Percentiles rank a stretch among this genome's conserved stretches.
These are phyloP conservation scores for Bombyx huttoni DNA, from an alignment of 2,888 invertebrate genomes.

Conservation along the genomic window DNA sequence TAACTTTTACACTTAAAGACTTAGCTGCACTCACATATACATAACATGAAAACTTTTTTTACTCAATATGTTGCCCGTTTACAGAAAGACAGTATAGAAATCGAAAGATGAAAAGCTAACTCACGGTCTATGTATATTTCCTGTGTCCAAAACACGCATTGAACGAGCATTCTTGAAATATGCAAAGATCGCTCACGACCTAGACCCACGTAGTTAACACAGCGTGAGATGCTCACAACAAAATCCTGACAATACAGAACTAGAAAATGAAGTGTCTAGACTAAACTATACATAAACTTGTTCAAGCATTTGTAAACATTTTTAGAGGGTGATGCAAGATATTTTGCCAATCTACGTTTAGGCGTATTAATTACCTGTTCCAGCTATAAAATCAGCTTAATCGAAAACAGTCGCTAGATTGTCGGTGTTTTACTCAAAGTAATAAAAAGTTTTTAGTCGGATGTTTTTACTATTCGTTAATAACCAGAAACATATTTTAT, in stretches of 20 bases:
- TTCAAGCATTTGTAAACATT: neutral
- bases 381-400: neutral
- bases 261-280: conserved; percentile 13
- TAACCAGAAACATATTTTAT: neutral
- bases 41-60: no score
- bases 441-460: neutral
- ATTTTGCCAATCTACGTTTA: neutral
- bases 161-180: conserved; percentile 58
- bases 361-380: neutral
- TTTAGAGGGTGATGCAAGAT: neutral
- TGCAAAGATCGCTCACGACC: conserved; percentile 67
- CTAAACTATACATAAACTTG: neutral
- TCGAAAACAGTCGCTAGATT: neutral
- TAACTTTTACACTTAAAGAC: no score
- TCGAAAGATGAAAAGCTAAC: neutral
- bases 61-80: no score
- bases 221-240: conserved; percentile 55
- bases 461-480: neutral
- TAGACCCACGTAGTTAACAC: conserved; percentile 36
- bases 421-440: neutral
- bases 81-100: no score
- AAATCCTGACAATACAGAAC: conserved; percentile 15
- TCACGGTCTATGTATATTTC: neutral
- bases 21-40: no score
- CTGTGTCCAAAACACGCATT: conserved; percentile 40